phyloP scores from a whole-genome alignment of 2,113 vertebrate species.

The crab-eating macaque (Macaca fascicularis) region DNA sequence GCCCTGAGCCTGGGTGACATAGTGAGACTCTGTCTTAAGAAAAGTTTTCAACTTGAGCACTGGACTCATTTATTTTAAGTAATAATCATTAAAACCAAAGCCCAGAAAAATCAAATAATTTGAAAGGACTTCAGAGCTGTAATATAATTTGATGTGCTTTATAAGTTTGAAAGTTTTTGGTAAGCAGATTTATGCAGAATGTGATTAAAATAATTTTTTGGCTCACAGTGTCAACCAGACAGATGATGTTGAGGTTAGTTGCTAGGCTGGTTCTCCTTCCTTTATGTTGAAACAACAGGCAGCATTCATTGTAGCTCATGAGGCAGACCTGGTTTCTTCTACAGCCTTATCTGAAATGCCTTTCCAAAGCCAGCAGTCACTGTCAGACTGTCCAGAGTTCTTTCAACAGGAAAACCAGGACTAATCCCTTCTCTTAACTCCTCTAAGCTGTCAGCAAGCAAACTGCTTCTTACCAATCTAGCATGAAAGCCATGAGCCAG shows the following conservation, averaged over 20 bases:
- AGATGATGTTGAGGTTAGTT: neutral
- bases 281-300: neutral
- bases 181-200: neutral
- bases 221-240: neutral
- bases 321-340: fast-evolving
- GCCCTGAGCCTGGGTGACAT: too few species aligned
- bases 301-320: neutral
- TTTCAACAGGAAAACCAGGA: conserved; percentile 73
- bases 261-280: neutral
- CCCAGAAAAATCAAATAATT: conserved; percentile 22
- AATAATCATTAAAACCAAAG: neutral
- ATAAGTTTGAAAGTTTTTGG: neutral
- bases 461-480: conserved; percentile 71
- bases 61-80: neutral
- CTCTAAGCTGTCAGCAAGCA: conserved; percentile 79
- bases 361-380: conserved; percentile 47
- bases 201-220: conserved; percentile 14
- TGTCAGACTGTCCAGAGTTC: neutral
- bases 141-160: conserved; percentile 27
- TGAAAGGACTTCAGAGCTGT: neutral
- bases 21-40: neutral
- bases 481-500: conserved; percentile 55
- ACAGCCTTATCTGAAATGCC: conserved; percentile 49
- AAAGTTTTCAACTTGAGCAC: conserved; percentile 18
- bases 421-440: conserved; percentile 81